These are phyloP conservation scores for Centroberyx gerrardi DNA, from an alignment of 2,797 vertebrate species.

Conservation along the genomic window DNA sequence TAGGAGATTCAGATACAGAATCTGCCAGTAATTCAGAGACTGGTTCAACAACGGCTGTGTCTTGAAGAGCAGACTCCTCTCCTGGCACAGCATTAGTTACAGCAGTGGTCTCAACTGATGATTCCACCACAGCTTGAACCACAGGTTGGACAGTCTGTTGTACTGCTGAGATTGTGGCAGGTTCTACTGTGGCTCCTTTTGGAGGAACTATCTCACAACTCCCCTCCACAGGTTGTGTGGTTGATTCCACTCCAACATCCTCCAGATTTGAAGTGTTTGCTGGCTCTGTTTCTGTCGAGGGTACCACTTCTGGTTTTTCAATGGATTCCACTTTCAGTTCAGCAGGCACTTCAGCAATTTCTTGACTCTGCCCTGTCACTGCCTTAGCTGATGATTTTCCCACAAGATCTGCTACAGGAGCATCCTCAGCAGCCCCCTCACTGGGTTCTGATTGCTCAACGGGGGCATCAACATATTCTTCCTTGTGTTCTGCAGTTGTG, in stretches of 20 bases:
- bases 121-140: constrained; percentile 4
- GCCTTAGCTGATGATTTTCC: constrained; percentile 15
- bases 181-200: constrained; percentile 15
- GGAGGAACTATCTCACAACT: not conserved
- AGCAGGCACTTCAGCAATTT: not conserved
- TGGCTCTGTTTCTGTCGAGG: constrained; percentile 23
- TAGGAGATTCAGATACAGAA: not conserved
- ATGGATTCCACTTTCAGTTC: not conserved
- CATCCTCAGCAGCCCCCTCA: constrained; percentile 9
- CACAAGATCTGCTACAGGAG: not conserved
- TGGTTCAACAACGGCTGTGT: not conserved
- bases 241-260: constrained; percentile 15
- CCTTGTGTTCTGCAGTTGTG: constrained; percentile 9
- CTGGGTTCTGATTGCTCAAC: constrained; percentile 12
- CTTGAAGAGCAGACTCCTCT: constrained; percentile 17
- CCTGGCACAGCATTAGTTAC: constrained; percentile 13
- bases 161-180: not conserved
- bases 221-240: not conserved
- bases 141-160: constrained; percentile 7
- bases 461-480: not conserved
- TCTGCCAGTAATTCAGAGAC: not conserved
- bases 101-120: not conserved
- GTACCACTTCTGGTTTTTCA: constrained; percentile 20
- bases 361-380: not conserved
- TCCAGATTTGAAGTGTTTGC: constrained; percentile 15